phyloP scores from a whole-genome alignment of 64 coral and sea anemone genomes.

The Montipora sp. region DNA sequence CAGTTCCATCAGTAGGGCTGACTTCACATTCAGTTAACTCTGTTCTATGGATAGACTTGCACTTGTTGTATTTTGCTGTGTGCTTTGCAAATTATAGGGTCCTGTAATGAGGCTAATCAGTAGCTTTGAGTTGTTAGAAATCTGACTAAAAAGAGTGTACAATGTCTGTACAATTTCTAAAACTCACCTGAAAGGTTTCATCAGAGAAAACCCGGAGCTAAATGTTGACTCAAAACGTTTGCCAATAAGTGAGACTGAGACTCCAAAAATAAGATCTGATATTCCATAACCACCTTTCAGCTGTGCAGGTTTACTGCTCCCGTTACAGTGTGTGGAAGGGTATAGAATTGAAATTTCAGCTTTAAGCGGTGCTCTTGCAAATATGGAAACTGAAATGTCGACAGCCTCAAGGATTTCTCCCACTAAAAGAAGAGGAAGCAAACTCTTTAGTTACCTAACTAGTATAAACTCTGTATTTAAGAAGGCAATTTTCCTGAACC shows the following conservation, averaged over 20 bases:
- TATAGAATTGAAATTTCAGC: neutral
- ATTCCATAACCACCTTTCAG: conserved; percentile 9
- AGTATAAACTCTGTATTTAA: neutral
- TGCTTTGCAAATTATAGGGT: too few relatives aligned
- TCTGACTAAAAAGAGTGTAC: neutral
- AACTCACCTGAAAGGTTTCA: neutral
- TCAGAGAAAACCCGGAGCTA: neutral
- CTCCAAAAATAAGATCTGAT: neutral
- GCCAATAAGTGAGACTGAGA: conserved; percentile 15
- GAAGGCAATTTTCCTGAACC: too few relatives aligned
- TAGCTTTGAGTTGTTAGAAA: too few relatives aligned
- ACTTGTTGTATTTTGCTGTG: too few relatives aligned
- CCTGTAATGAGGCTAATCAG: too few relatives aligned
- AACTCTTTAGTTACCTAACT: neutral
- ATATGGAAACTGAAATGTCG: neutral
- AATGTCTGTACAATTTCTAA: neutral
- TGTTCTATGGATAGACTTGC: too few relatives aligned
- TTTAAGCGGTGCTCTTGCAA: conserved; percentile 1
- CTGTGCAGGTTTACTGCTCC: neutral
- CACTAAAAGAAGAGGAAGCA: neutral
- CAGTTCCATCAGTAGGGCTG: too few relatives aligned
- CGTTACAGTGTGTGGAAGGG: neutral
- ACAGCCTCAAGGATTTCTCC: neutral
- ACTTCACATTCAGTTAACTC: too few relatives aligned
- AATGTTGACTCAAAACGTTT: neutral